Percentiles rank a stretch among this genome's conserved stretches.
Evolutionary conservation across 64 coral and sea anemone species (phyloP).

Genomic region (Pocillopora damicornis): DNA sequence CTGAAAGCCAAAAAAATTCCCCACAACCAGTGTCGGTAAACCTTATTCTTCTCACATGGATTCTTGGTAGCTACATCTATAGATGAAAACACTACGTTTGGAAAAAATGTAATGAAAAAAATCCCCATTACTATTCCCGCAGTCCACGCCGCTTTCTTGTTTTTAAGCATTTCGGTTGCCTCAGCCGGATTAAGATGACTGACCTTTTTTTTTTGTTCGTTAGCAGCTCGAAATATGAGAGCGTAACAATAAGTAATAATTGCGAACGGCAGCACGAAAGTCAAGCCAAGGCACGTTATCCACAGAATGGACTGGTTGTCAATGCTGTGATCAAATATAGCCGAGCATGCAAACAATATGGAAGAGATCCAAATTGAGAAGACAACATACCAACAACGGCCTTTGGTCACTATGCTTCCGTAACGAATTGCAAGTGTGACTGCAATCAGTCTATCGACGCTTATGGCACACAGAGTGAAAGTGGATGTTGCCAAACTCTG

Average conservation of each 20-base stretch:
- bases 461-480: conserved; percentile 43
- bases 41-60: conserved; percentile 8
- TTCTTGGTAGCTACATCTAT: conserved; percentile 32
- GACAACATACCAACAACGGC: not conserved
- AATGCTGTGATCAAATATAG: not conserved
- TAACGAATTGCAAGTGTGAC: conserved; percentile 32
- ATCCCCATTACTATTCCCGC: conserved; percentile 44
- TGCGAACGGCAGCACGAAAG: conserved; percentile 32
- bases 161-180: conserved; percentile 15
- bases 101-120: conserved; percentile 45
- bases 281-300: conserved; percentile 24
- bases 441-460: conserved; percentile 41
- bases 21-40: conserved; percentile 70
- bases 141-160: conserved; percentile 52
- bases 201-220: conserved; percentile 21
- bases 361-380: conserved; percentile 15
- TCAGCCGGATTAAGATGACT: not conserved
- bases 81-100: conserved; percentile 49
- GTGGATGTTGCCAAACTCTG: conserved; percentile 57
- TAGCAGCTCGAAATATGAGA: conserved; percentile 46
- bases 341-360: not conserved
- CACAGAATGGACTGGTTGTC: conserved; percentile 17
- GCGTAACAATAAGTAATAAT: conserved; percentile 50
- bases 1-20: conserved; percentile 57
- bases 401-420: conserved; percentile 20